A percentile compares a stretch with the other conserved stretches of the same genome.
Conservation (phyloP, 2,797 vertebrate species). For the Hippopotamyrus pictus region DNA sequence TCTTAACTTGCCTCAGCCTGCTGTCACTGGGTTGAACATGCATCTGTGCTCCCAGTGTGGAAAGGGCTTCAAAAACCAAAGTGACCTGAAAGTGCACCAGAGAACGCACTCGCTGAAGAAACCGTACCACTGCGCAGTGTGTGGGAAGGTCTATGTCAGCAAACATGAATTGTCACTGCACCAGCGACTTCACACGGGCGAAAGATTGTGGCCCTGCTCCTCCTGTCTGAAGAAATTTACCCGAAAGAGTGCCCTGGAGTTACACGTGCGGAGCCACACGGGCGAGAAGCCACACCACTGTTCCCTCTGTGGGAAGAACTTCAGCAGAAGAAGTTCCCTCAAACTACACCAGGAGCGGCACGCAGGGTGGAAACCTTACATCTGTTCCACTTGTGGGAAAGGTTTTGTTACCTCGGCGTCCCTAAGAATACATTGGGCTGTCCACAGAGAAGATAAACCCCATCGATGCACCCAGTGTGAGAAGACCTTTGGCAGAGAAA, state of each 20-base stretch:
- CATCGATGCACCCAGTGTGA: slow-evolving; percentile 9
- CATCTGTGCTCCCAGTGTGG: slow-evolving; percentile 10
- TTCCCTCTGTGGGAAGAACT: slow-evolving; percentile 2
- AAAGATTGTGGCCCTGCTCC: neutral
- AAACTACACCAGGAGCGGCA: neutral
- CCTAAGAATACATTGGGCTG: neutral
- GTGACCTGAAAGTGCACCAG: neutral
- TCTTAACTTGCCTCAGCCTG: neutral
- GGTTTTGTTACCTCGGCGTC: neutral
- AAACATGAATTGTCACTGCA: neutral
- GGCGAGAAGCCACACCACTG: slow-evolving; percentile 17
- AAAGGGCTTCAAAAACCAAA: neutral
- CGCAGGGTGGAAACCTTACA: neutral
- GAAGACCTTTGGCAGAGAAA: neutral
- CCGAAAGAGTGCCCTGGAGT: neutral
- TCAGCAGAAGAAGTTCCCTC: slow-evolving; percentile 6
- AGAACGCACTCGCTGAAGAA: slow-evolving; percentile 1
- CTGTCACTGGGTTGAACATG: neutral
- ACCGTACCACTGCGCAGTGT: neutral
- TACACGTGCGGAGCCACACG: neutral
- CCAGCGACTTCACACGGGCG: slow-evolving; percentile 2
- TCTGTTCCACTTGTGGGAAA: neutral
- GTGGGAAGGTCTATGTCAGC: neutral
- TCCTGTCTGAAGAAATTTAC: slow-evolving; percentile 6
- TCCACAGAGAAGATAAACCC: neutral